Evolutionary conservation across 1,140 invertebrate species (phyloP), one percentile per base, ranked within the genome.

Genomic region (Kradibia gibbosae): DNA sequence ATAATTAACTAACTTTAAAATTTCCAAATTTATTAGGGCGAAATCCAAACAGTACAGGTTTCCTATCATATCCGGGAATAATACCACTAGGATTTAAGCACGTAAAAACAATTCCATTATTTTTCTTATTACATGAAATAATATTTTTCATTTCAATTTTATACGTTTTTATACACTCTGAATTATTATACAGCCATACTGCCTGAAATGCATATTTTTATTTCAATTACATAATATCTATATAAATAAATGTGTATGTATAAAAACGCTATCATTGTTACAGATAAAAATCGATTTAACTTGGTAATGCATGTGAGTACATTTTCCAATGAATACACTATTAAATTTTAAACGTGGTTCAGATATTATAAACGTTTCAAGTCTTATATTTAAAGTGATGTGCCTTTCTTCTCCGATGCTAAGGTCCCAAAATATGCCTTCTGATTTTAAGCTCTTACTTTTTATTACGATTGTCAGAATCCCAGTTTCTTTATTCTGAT

Each of bases 41-140:
- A 81, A 88, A 90, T 73, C 86, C 86, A 22, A 90, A 86, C 25
- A 89, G 62, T 15, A 90, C 70, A 10, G 86, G 82, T 39, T 82
- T 48, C 0, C 67, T 72, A 13, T 83, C 80, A 20, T 45, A 42
- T 76, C 77, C 48, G 45, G 83, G 31, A 4, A 86, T 70, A 3
- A 78, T 82, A 39, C 85, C 86, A 57, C 50, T 1, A 42, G 85
- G 82, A 79, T 85, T 85, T 34, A 83, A 55, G 28, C 86, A 88
- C 3, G 79, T 70, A 67, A 90, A 87, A 71, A 89, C 74, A 48
- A 86, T 72, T 36, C 80, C 82, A 13, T 76, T 80, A 82, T 86
- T 80, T n/a, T 78, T 34, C 36, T 80, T 79, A 73, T 89, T 89
- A 22, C 87, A 31, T 60, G 82, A 60, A n/a, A 25, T 20, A 2